A percentile compares a stretch with the other conserved stretches of the same genome.
These are phyloP conservation scores for Myanophis thanlyinensis DNA, from an alignment of 2,113 vertebrate species.

Conservation along the genomic window DNA sequence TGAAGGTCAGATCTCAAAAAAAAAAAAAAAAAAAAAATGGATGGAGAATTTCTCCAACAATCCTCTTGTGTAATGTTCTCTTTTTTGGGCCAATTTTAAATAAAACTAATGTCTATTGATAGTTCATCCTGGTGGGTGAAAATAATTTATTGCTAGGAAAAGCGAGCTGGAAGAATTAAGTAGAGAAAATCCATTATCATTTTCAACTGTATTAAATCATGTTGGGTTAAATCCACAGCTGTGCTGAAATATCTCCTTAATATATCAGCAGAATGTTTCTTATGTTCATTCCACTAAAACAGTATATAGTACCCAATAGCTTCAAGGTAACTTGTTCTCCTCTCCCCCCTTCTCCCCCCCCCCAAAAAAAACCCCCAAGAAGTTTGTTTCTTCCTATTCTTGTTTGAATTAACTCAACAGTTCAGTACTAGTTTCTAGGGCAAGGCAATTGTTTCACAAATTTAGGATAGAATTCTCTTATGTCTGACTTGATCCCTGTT, in stretches of 20 bases:
- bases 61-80: not conserved
- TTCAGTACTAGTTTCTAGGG: not conserved
- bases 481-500: not conserved
- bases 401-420: not conserved
- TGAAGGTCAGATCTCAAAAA: not conserved
- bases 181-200: not conserved
- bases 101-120: not conserved
- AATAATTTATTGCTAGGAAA: not conserved
- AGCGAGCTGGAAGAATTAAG: not conserved
- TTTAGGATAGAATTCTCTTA: not conserved
- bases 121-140: not conserved
- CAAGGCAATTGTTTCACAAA: not conserved
- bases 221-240: not conserved
- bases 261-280: not conserved
- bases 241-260: not conserved
- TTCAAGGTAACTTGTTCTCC: not conserved
- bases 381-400: not conserved
- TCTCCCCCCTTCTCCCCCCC: rapidly evolving
- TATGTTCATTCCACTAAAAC: not conserved
- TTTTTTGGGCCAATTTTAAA: not conserved
- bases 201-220: not conserved
- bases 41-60: not conserved
- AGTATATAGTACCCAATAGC: not conserved
- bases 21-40: not conserved
- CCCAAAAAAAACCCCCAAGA: too few species aligned